These are phyloP conservation scores for Neria commutata DNA, from an alignment of 2,888 invertebrate genomes.

Conservation along the genomic window DNA sequence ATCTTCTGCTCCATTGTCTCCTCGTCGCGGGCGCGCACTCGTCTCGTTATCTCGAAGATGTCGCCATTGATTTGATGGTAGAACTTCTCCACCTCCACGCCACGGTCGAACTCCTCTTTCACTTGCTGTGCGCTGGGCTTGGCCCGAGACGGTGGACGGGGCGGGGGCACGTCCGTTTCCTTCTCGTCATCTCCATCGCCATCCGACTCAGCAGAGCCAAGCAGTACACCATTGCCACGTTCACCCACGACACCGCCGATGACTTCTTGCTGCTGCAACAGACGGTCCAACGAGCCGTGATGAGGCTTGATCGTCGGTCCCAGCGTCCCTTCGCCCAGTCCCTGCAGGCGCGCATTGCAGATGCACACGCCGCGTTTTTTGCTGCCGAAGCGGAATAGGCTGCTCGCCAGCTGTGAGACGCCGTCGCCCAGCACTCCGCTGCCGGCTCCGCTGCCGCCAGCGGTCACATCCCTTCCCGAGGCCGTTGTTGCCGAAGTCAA, in stretches of 20 bases:
- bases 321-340: constrained; percentile 52
- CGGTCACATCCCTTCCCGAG: constrained; percentile 61
- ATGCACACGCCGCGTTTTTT: constrained; percentile 60
- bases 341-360: constrained; percentile 59
- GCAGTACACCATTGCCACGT: constrained; percentile 42
- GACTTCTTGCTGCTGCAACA: constrained; percentile 54
- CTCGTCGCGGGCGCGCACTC: constrained; percentile 57
- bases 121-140: constrained; percentile 39
- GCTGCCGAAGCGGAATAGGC: constrained; percentile 60
- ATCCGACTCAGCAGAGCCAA: constrained; percentile 45
- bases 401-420: constrained; percentile 58
- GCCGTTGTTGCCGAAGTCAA: constrained; percentile 62
- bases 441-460: constrained; percentile 49
- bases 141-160: constrained; percentile 45
- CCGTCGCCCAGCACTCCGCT: constrained; percentile 55
- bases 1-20: constrained; percentile 60
- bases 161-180: constrained; percentile 40
- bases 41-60: constrained; percentile 60
- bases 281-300: constrained; percentile 59
- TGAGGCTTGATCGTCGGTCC: constrained; percentile 56
- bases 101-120: constrained; percentile 58
- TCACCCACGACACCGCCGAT: constrained; percentile 50
- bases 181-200: constrained; percentile 47
- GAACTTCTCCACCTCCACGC: constrained; percentile 61
- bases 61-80: constrained; percentile 62